Evolutionary conservation across 2,797 vertebrate genomes (phyloP), one percentile per base, ranked within the genome.

Genomic region (Micrastur ruficollis): DNA sequence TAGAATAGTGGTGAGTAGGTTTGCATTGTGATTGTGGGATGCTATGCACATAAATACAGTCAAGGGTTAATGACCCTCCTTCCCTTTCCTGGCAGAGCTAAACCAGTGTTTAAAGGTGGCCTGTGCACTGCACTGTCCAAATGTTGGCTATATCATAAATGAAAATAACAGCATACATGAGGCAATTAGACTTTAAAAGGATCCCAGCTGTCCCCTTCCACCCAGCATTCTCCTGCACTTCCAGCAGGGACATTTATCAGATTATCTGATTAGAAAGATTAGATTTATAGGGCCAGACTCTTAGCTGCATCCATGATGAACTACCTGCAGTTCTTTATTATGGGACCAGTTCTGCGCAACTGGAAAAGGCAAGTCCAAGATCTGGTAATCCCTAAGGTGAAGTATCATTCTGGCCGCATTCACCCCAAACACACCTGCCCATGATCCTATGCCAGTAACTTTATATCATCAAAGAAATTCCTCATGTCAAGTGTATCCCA

Each of bases 181-280:
- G 71, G 34, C 65, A 92, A 68, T 53, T 87, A 91, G 62, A 71
- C 50, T 85, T 92, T 73, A 82, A 84, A 95, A 84, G 52, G 55
- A 95, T 93, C 93, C 63, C 59, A 94, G 34, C 55, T 87, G 78
- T 95, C 90, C 31, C 20, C 52, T 94, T 93, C 29, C 34, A 93
- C 53, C 22, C 46, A 80, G 38, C 50, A 79, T 88, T 86, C 72
- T 91, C 36, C 26, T 83, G 42, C 53, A 81, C 36, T 90, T 96
- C 50, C 80, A 91, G 42, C 42, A 75, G 84, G 62, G 65, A 63
- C 46, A 89, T 89, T 94, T 86, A 86, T 89, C 71, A 95, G 89
- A 83, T 97, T 94, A 96, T 81, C 74, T 89, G 78, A 92, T 97
- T 97, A 92, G 66, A 92, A 94, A 84, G 83, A 91, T 94, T 87